Evolutionary conservation across 2,797 vertebrate species (phyloP), one percentile per base, ranked within the genome.

Genomic region (Botia almorhae): DNA sequence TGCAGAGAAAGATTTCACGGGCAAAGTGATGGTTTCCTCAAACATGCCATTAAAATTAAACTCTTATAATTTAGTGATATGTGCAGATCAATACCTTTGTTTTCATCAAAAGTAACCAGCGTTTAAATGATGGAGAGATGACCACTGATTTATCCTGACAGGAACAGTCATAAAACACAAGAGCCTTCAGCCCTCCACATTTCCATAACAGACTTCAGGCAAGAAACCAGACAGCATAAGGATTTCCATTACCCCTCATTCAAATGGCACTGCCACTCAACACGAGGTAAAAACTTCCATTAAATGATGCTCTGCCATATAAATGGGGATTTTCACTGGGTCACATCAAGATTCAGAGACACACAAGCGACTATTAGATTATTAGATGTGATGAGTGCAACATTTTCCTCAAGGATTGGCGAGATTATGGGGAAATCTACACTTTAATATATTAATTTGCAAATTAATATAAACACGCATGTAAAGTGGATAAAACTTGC

Each of bases 121-220:
- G 19, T 65, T 39, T 12, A 39, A 53, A 76, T 23, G 61, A 13
- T 29, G 26, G 11, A 21, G 21, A 39, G 26, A 51, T 63, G 64
- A 75, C 14, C 29, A 2, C 19, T 56, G 71, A 80, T 64, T 23
- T 60, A 63, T 29, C n/a, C 23, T 64, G 33, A 86, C 87, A 89
- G 81, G 73, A 85, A 85, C 82, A 80, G 83, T 86, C 77, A 86
- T 74, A 43, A 88, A 90, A 88, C 85, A 88, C 61, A 87, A 87
- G 84, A 68, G 83, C 71, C 86, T 84, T 80, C 21, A 48, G 23
- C 67, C 77, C 63, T 70, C 72, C 33, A 84, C 83, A 91, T 93
- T 93, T 92, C 87, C 91, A 91, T 90, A 89, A 86, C 82, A 88
- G 87, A 90, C 88, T 87, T 83, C 76, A 80, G 85, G 76, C 84